These are phyloP conservation scores for Ophion obscuratus DNA, from an alignment of 2,888 invertebrate genomes.

Conservation along the genomic window DNA sequence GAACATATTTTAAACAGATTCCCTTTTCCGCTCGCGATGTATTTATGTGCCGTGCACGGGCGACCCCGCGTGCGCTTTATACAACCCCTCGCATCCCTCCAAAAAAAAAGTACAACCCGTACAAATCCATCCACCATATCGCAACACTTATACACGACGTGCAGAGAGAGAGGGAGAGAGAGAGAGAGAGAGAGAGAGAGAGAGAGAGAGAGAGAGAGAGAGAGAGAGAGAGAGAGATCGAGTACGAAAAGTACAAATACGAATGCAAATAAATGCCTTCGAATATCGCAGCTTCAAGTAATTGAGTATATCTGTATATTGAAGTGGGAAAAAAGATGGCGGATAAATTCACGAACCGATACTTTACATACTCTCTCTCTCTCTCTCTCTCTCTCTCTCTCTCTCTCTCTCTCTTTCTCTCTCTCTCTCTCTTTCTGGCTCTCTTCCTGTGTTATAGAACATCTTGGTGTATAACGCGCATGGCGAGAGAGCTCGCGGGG, in stretches of 20 bases:
- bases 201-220: background rate
- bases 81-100: conserved; percentile 67
- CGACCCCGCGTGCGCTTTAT: conserved; percentile 69
- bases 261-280: conserved; percentile 57
- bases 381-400: background rate
- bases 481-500: conserved; percentile 63
- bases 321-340: conserved; percentile 37
- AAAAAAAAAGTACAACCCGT: conserved; percentile 29
- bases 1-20: conserved; percentile 84
- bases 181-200: conserved; percentile 1
- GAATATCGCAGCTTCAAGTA: conserved; percentile 48
- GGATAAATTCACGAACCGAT: conserved; percentile 57
- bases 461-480: conserved; percentile 66
- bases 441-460: conserved; percentile 58
- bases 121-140: conserved; percentile 62
- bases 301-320: conserved; percentile 35
- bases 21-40: conserved; percentile 80
- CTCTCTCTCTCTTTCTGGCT: no score
- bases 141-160: conserved; percentile 41
- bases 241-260: conserved; percentile 42
- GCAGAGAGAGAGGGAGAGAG: background rate
- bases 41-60: conserved; percentile 80
- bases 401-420: background rate
- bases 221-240: conserved; percentile 7
- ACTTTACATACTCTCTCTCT: conserved; percentile 40